Percentiles rank a stretch among this genome's conserved stretches.
These are phyloP conservation scores for Hypomesus transpacificus DNA, from an alignment of 2,113 vertebrate species.

Conservation along the genomic window DNA sequence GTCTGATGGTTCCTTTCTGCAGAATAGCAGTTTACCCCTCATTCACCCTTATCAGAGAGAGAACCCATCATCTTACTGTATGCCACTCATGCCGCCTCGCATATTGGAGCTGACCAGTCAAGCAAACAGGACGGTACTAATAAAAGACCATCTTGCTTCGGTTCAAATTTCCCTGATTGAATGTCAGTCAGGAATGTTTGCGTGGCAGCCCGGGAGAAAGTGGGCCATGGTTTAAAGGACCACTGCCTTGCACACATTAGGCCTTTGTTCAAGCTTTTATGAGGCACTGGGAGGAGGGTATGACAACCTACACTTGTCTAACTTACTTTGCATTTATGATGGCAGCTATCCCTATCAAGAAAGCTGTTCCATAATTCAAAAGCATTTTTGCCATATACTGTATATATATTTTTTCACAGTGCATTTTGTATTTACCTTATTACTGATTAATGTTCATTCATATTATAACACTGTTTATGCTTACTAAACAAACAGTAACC, in stretches of 20 bases:
- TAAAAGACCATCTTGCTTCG: conserved; percentile 75
- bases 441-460: no score
- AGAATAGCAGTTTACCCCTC: conserved; percentile 75
- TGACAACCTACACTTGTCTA: conserved; percentile 41
- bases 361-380: neutral
- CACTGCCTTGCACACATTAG: conserved; percentile 59
- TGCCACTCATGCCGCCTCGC: conserved; percentile 60
- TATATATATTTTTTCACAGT: neutral
- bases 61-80: conserved; percentile 64
- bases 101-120: conserved; percentile 72
- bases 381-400: conserved; percentile 1
- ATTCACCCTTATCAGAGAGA: conserved; percentile 69
- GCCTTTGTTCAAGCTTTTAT: conserved; percentile 63
- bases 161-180: conserved; percentile 78
- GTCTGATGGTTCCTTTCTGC: conserved; percentile 75
- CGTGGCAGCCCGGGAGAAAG: conserved; percentile 60
- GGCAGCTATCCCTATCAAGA: conserved; percentile 14
- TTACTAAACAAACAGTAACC: no score
- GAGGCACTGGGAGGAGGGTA: conserved; percentile 61
- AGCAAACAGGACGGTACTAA: conserved; percentile 72
- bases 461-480: no score
- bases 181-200: conserved; percentile 78
- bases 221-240: conserved; percentile 62
- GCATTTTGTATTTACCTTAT: no score
- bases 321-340: conserved; percentile 45